These are phyloP conservation scores for Drosophila limbata DNA, from an alignment of 2,888 invertebrate genomes.

Conservation along the genomic window DNA sequence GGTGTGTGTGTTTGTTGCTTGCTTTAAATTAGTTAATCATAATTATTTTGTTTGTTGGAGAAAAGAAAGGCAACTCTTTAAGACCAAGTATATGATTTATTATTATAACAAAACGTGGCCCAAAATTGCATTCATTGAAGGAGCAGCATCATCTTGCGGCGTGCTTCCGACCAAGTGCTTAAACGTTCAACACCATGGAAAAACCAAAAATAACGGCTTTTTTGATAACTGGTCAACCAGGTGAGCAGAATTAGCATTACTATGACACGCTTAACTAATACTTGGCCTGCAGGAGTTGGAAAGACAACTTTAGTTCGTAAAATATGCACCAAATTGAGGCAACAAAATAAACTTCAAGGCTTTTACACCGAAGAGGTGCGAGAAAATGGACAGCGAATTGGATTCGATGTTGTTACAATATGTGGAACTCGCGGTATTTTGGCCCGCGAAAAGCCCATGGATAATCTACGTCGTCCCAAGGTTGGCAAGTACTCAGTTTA, in stretches of 20 bases:
- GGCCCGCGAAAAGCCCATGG: constrained; percentile 81
- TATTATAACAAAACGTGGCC: no score
- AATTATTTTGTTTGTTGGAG: no score
- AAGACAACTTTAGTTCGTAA: constrained; percentile 88
- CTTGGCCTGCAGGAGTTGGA: constrained; percentile 86
- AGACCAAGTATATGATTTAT: no score
- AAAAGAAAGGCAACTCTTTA: no score
- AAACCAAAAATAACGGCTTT: constrained; percentile 28
- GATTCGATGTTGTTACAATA: constrained; percentile 88
- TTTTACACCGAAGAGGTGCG: constrained; percentile 90
- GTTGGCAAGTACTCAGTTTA: constrained; percentile 89
- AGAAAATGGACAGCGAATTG: constrained; percentile 86
- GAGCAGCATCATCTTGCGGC: no score
- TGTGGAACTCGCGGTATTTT: constrained; percentile 86
- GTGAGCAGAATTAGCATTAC: constrained; percentile 12
- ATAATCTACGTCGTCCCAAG: constrained; percentile 65
- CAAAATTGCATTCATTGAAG: no score
- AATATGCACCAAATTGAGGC: constrained; percentile 77
- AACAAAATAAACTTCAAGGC: constrained; percentile 82
- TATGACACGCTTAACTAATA: neutral
- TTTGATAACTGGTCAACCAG: constrained; percentile 63
- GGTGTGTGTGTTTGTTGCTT: no score
- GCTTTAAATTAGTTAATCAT: no score
- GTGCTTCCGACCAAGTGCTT: no score
- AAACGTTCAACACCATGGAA: no score